These are phyloP conservation scores for Babylonia areolata DNA, from an alignment of 1,140 invertebrate genomes.

Conservation along the genomic window DNA sequence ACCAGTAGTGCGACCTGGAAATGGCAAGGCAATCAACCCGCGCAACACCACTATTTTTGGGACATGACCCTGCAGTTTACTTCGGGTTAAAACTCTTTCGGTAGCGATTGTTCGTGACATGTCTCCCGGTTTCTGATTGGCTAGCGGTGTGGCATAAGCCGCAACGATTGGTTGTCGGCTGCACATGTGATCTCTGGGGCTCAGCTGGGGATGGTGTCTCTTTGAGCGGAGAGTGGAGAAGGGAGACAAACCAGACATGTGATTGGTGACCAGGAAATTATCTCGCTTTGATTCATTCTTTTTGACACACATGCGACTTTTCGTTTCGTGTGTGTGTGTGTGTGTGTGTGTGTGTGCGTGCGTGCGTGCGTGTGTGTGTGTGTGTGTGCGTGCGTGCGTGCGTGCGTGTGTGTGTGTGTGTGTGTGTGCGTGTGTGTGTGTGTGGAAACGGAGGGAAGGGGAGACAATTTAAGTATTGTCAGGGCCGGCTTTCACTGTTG, in stretches of 20 bases:
- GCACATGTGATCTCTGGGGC: background rate
- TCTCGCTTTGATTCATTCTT: conserved; percentile 1
- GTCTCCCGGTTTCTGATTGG: conserved; percentile 14
- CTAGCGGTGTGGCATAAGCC: conserved; percentile 13
- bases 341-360: background rate
- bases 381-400: background rate
- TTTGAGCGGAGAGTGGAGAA: background rate
- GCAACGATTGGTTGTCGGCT: conserved; percentile 4
- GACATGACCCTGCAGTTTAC: too few species aligned
- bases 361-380: background rate
- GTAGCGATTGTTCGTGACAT: background rate
- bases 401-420: background rate
- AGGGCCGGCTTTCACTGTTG: too few species aligned
- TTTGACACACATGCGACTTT: background rate
- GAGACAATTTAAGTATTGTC: too few species aligned
- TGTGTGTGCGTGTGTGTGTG: too few species aligned
- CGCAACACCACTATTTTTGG: too few species aligned
- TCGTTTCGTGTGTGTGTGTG: conserved; percentile 4
- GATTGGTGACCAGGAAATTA: background rate
- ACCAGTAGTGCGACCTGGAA: too few species aligned
- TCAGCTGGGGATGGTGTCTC: background rate
- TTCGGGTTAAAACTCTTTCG: background rate
- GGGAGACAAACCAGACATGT: background rate
- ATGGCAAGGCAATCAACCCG: too few species aligned
- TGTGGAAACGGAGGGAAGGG: too few species aligned